Base-by-base conservation (phyloP, 2,888 invertebrate genomes). In the Pterostichus madidus region DNA sequence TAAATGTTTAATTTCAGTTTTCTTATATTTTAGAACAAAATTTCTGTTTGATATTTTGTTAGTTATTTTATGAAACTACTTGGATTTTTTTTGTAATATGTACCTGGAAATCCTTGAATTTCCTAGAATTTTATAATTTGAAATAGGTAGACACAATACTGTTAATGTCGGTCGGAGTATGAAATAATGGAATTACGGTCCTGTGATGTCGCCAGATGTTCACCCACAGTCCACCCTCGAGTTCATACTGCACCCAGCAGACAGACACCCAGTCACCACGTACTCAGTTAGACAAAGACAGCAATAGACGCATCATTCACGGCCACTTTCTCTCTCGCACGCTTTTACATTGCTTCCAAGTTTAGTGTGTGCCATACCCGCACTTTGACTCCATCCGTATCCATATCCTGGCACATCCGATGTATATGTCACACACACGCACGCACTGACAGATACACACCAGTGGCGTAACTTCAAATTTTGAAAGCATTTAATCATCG, bases 211-310 rank as follows among this genome's bases (percentile, higher is more conserved):
- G 49, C 49, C 75, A 75, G 75, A 75, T 75, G 75, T 52, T 31
- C 75, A 71, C 31, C 31, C 11, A 24, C n/a, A 75, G 31, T 75
- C 75, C 75, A 75, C 52, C 75, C 75, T 53, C 75, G 11, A 17
- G 5, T 64, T 32, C 10, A 4, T 44, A 32, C 64, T 64, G 64
- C 64, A 64, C 64, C 44, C 68, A 71, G 64, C 64, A 64, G 32
- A 15, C 68, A 71, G 15, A 13, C 35, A 35, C 32, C 15, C 15
- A 71, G 15, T 71, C 68, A 44, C 44, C 64, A 39, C 64, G 35
- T 64, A 64, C 59, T 11, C 24, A 13, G 56, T 56, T 32, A 35
- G 15, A 64, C 64, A 64, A 15, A 13, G 64, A 64, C 5, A 64
- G n/a, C 64, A 64, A 11, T 13, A 56, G 56, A 39, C 39, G 39